These are phyloP conservation scores for Anodontia alba DNA, from an alignment of 2,888 invertebrate genomes.

Conservation along the genomic window DNA sequence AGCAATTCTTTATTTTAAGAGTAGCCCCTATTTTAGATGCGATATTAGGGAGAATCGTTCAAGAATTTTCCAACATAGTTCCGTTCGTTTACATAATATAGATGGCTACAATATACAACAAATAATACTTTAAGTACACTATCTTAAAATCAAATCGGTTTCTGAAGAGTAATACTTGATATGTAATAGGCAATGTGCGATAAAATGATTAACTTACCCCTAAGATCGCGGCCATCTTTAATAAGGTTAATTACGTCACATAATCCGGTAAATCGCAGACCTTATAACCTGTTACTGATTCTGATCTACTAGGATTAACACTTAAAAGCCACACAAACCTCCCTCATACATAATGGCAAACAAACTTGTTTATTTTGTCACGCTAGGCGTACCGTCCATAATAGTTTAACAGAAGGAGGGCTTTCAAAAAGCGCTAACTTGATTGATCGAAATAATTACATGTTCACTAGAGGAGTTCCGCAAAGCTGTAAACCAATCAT, in stretches of 20 bases:
- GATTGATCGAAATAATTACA: conserved; percentile 56
- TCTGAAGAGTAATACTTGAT: too few species aligned
- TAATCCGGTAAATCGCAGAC: background rate
- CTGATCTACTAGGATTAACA: background rate
- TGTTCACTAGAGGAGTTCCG: conserved; percentile 45
- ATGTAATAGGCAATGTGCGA: too few species aligned
- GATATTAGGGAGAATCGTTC: too few species aligned
- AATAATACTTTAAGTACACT: too few species aligned
- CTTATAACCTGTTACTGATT: background rate
- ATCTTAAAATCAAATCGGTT: too few species aligned
- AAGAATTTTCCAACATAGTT: too few species aligned
- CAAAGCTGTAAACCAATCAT: conserved; percentile 56
- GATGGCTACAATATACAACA: too few species aligned
- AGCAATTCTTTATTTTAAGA: too few species aligned
- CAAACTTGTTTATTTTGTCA: conserved; percentile 51
- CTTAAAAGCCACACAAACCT: background rate
- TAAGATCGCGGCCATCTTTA: conserved; percentile 51
- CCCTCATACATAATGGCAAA: conserved; percentile 31
- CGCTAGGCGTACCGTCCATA: conserved; percentile 42
- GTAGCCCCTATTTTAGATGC: too few species aligned
- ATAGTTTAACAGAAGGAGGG: conserved; percentile 34
- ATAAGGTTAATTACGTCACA: background rate
- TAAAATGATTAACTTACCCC: conserved; percentile 61
- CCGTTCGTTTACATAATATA: too few species aligned
- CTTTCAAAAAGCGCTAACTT: conserved; percentile 30